Conservation (phyloP, 2,113 vertebrate species). For the Centrocercus urophasianus region DNA sequence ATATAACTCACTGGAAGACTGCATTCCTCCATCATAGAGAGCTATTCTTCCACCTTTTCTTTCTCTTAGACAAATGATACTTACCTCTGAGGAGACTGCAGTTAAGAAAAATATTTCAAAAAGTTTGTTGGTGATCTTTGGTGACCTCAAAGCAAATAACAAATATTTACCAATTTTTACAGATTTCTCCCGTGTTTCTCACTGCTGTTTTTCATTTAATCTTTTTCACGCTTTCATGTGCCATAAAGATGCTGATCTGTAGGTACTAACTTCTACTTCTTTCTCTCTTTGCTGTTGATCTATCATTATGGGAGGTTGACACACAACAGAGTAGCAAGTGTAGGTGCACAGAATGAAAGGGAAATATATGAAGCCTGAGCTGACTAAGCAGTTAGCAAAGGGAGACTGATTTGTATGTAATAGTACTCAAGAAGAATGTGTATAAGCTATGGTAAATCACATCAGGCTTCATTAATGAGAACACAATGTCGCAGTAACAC, state of each 20-base stretch:
- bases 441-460: not conserved
- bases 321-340: not conserved
- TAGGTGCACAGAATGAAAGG: not conserved
- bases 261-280: not conserved
- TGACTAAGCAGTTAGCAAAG: not conserved
- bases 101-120: not conserved
- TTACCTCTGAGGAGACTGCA: not conserved
- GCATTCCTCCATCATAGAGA: not conserved
- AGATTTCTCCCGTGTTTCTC: not conserved
- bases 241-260: not conserved
- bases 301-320: not conserved
- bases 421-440: not conserved
- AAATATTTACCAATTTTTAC: not conserved
- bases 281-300: not conserved
- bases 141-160: not conserved
- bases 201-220: not conserved
- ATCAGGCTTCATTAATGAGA: not conserved
- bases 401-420: not conserved
- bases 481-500: accelerated
- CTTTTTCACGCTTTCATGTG: not conserved
- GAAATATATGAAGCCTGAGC: not conserved
- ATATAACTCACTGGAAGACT: not conserved
- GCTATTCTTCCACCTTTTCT: not conserved
- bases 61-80: constrained; percentile 4
- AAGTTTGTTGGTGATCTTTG: not conserved